These are phyloP conservation scores for Holothuria glaberrima DNA, from an alignment of 35 echinoderm and acorn worm genomes.

Conservation along the genomic window DNA sequence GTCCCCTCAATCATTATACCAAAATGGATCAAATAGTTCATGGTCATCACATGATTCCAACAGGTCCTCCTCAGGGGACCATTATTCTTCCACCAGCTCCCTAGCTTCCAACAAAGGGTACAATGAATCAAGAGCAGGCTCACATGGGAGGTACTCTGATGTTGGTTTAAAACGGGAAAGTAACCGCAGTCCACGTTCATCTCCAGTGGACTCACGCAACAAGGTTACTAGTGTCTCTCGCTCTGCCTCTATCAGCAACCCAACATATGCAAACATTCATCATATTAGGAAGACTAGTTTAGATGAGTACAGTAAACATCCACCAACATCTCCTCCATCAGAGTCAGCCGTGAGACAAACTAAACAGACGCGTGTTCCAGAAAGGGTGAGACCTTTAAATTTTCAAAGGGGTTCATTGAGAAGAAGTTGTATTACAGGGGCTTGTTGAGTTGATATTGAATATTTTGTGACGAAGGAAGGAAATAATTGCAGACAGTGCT, in stretches of 20 bases:
- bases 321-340: not conserved
- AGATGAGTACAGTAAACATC: not conserved
- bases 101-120: conserved; percentile 17
- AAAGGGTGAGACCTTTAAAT: conserved; percentile 20
- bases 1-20: conserved; percentile 18
- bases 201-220: not conserved
- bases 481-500: too few species aligned
- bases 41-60: conserved; percentile 34
- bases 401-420: too few species aligned
- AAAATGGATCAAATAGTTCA: conserved; percentile 31
- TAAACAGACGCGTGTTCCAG: conserved; percentile 1
- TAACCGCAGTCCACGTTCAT: not conserved
- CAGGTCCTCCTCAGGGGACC: not conserved
- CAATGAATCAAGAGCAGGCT: not conserved
- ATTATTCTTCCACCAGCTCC: conserved; percentile 44
- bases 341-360: not conserved
- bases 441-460: too few species aligned
- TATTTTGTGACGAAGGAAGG: too few species aligned
- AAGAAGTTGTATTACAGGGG: too few species aligned
- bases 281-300: conserved; percentile 18
- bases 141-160: conserved; percentile 35
- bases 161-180: conserved; percentile 9
- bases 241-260: not conserved
- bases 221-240: not conserved
- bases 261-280: not conserved